Evolutionary conservation across 2,888 invertebrate genomes (phyloP).

Genomic region (Cantharis rufa): DNA sequence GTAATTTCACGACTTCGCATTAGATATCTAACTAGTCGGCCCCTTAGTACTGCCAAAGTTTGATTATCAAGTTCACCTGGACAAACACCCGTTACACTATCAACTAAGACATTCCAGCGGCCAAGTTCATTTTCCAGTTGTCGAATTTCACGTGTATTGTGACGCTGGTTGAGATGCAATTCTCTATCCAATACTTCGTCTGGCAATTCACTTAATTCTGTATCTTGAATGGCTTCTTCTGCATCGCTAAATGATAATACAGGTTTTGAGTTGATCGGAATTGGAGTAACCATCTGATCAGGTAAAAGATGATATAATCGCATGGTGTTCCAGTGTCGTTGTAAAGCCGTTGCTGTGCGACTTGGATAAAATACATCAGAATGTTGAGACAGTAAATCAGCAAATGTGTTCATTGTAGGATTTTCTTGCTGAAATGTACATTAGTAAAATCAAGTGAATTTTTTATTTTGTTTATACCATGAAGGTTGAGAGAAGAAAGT

Average conservation of each 20-base stretch:
- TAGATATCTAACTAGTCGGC: slow-evolving; percentile 88
- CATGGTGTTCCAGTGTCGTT: slow-evolving; percentile 90
- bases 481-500: no score
- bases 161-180: slow-evolving; percentile 59
- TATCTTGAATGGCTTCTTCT: slow-evolving; percentile 85
- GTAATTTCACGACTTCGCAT: slow-evolving; percentile 96
- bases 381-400: slow-evolving; percentile 81
- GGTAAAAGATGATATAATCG: slow-evolving; percentile 90
- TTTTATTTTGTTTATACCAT: no score
- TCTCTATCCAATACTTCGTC: slow-evolving; percentile 84
- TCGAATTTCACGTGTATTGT: slow-evolving; percentile 70
- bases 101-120: slow-evolving; percentile 90
- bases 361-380: slow-evolving; percentile 85
- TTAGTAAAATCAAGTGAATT: no score
- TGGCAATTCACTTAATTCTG: slow-evolving; percentile 78
- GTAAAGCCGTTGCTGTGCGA: slow-evolving; percentile 82
- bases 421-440: slow-evolving; percentile 50
- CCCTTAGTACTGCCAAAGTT: slow-evolving; percentile 89
- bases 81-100: slow-evolving; percentile 83
- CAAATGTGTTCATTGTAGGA: slow-evolving; percentile 78
- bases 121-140: slow-evolving; percentile 85
- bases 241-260: slow-evolving; percentile 86
- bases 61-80: slow-evolving; percentile 90
- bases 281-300: slow-evolving; percentile 74
- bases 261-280: slow-evolving; percentile 48